phyloP scores from a whole-genome alignment of 2,113 vertebrate genomes.

The Bubo scandiacus region DNA sequence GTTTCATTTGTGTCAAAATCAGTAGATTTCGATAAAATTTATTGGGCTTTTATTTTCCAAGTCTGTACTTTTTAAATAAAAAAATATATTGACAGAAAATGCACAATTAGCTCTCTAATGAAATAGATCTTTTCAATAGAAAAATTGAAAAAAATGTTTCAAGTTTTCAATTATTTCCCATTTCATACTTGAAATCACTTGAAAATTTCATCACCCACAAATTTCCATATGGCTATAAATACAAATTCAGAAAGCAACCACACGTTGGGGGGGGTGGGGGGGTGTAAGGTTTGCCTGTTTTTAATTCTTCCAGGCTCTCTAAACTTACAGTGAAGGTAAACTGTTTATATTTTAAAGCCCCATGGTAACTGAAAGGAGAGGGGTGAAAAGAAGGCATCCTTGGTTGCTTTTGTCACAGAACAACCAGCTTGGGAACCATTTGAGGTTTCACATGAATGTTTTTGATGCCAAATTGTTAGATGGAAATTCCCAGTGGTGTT shows the following conservation, averaged over 20 bases:
- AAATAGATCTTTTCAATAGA: background rate
- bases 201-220: background rate
- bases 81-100: background rate
- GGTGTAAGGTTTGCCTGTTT: background rate
- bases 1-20: background rate
- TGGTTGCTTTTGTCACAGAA: background rate
- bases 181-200: background rate
- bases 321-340: background rate
- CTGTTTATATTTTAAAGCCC: background rate
- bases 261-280: fast-evolving
- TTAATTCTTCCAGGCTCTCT: background rate
- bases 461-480: background rate
- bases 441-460: background rate
- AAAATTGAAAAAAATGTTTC: background rate
- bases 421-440: background rate
- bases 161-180: background rate
- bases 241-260: background rate
- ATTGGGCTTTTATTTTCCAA: too few species aligned
- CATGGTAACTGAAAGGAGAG: background rate
- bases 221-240: background rate
- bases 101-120: background rate
- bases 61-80: background rate
- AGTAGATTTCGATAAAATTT: background rate
- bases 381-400: background rate
- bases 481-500: background rate